phyloP scores from a whole-genome alignment of 2,888 invertebrate species.

The Drosophila sordidula region DNA sequence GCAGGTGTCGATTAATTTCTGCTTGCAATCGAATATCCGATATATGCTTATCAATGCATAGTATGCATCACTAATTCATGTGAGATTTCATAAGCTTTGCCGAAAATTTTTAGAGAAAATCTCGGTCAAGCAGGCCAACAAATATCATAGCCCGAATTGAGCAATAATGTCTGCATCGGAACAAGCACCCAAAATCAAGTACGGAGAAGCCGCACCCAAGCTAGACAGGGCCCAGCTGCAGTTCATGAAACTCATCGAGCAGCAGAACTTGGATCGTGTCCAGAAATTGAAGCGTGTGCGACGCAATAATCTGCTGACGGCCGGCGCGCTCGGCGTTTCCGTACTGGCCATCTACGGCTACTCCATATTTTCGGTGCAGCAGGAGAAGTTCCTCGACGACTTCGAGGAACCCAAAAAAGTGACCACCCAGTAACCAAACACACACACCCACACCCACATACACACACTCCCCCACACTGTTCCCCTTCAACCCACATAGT shows the following conservation, averaged over 20 bases:
- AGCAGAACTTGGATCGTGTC: slow-evolving; percentile 91
- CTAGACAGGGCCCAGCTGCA: slow-evolving; percentile 89
- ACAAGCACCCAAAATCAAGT: slow-evolving; percentile 82
- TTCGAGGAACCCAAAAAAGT: slow-evolving; percentile 92
- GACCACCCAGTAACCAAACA: slow-evolving; percentile 51
- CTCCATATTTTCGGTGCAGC: slow-evolving; percentile 93
- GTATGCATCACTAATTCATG: slow-evolving; percentile 32
- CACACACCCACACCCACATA: too few relatives aligned
- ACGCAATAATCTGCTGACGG: slow-evolving; percentile 89
- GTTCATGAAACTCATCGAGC: slow-evolving; percentile 92
- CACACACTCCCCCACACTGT: background rate
- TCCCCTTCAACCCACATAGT: slow-evolving; percentile 44
- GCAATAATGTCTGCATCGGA: slow-evolving; percentile 80
- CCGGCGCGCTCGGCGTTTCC: slow-evolving; percentile 87
- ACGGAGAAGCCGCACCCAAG: slow-evolving; percentile 83
- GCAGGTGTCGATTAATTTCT: background rate
- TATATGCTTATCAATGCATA: slow-evolving; percentile 9
- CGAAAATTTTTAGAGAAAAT: slow-evolving; percentile 23
- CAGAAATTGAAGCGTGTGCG: slow-evolving; percentile 87
- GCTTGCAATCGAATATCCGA: slow-evolving; percentile 6
- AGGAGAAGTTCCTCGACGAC: slow-evolving; percentile 97
- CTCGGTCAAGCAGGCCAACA: slow-evolving; percentile 1
- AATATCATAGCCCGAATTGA: slow-evolving; percentile 15
- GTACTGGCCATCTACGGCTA: slow-evolving; percentile 93
- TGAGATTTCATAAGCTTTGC: slow-evolving; percentile 64